These are phyloP conservation scores for Syrrhaptes paradoxus DNA, from an alignment of 2,113 vertebrate genomes.

Conservation along the genomic window DNA sequence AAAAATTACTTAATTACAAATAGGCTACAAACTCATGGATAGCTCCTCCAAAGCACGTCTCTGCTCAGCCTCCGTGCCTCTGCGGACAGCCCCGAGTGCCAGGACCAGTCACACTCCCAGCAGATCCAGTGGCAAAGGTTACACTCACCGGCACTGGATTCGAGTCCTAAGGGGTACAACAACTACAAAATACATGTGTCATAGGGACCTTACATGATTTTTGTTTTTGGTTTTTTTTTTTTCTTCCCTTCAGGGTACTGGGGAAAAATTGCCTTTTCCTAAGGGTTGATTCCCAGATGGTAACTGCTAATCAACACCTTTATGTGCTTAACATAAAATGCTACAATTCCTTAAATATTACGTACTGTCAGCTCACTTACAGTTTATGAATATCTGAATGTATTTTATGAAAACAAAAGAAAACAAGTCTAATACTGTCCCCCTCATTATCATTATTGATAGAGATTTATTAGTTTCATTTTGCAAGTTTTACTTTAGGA, in stretches of 20 bases:
- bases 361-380: constrained; percentile 29
- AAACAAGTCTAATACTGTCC: constrained; percentile 68
- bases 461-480: constrained; percentile 76
- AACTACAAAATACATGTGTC: constrained; percentile 46
- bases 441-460: constrained; percentile 68
- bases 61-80: neutral
- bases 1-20: constrained; percentile 45
- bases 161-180: neutral
- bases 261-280: constrained; percentile 48
- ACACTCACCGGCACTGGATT: neutral
- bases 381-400: constrained; percentile 30
- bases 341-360: constrained; percentile 55
- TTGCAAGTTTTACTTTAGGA: constrained; percentile 74
- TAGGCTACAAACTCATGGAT: neutral
- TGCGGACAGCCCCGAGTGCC: neutral
- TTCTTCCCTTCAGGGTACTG: constrained; percentile 9
- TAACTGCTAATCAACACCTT: constrained; percentile 49
- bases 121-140: neutral
- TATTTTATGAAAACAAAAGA: constrained; percentile 56
- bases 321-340: constrained; percentile 52
- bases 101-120: neutral
- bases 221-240: neutral
- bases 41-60: neutral
- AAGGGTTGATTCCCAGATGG: constrained; percentile 49
- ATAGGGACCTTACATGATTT: neutral